Evolutionary conservation across 2,888 invertebrate genomes (phyloP).

Genomic region (Colletes collaris): DNA sequence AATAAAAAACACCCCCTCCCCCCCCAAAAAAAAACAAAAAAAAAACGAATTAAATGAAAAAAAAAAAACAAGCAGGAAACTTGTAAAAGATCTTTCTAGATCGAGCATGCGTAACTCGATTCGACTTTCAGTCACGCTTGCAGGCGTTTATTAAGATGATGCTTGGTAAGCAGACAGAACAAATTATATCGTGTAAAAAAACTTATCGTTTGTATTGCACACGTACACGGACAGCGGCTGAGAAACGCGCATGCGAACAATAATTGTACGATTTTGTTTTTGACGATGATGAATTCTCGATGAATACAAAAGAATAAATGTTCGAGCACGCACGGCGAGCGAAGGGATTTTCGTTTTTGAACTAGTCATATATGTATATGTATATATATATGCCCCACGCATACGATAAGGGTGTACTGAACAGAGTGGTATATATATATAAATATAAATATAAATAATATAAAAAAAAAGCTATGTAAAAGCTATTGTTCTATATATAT

Average conservation of each 20-base stretch:
- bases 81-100: slow-evolving; percentile 24
- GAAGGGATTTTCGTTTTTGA: slow-evolving; percentile 67
- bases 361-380: slow-evolving; percentile 74
- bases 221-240: neutral
- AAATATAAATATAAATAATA: slow-evolving; percentile 42
- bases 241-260: slow-evolving; percentile 4
- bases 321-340: slow-evolving; percentile 49
- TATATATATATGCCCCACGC: slow-evolving; percentile 22
- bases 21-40: neutral
- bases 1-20: neutral
- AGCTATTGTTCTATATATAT: slow-evolving; percentile 26
- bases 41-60: neutral
- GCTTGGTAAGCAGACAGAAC: slow-evolving; percentile 16
- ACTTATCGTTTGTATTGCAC: slow-evolving; percentile 22
- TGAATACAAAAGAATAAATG: neutral
- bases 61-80: slow-evolving; percentile 12
- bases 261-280: slow-evolving; percentile 9
- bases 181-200: slow-evolving; percentile 17
- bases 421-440: slow-evolving; percentile 60
- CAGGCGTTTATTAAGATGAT: slow-evolving; percentile 32
- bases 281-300: slow-evolving; percentile 4
- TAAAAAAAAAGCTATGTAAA: slow-evolving; percentile 51
- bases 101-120: slow-evolving; percentile 34
- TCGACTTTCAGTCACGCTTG: slow-evolving; percentile 48
- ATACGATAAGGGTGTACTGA: slow-evolving; percentile 57